Evolutionary conservation across 2,888 invertebrate species (phyloP), one percentile per base, ranked within the genome.

Genomic region (Isotomurus palustris): DNA sequence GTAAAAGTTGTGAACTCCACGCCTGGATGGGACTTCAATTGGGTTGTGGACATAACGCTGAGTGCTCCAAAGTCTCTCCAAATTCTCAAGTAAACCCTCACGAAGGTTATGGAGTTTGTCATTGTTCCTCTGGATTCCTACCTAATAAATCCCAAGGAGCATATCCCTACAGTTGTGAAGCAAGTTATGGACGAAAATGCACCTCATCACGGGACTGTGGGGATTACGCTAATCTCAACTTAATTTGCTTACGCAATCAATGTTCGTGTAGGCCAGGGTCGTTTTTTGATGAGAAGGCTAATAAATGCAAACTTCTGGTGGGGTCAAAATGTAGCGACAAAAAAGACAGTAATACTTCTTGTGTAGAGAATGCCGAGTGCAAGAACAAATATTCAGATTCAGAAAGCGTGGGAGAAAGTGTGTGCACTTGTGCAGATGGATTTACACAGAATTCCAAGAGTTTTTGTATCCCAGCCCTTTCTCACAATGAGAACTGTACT

Each of bases 201-300:
- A 28, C 17, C n/a, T n/a, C 29, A 6, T 17, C 29, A 8, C 4
- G 4, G 12, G 21, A 5, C 22, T 49, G 49, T 21, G 35, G 19
- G 5, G 35, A 22, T 14, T 8, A 22, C 4, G n/a, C 6, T 14
- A 32, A 49, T 21, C 32, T 29, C 21, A 17, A 28, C 12, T 40
- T n/a, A 6, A 5, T 17, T 5, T 21, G 28, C n/a, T 4, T 32
- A 12, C 5, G 4, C 19, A 19, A 4, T 8, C 17, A 12, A 14
- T 49, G 49, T 35, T 22, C 17, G 22, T 49, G 49, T n/a, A 49
- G n/a, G 35, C 5, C n/a, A 3, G 49, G 49, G 5, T 32, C 22
- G 2, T 17, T 32, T 49, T 49, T 29, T 28, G 32, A 29, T 8
- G 3, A 3, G 3, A 35, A 5, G 5, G 10, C 32, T 3, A 3